phyloP scores from a whole-genome alignment of 2,113 vertebrate genomes.

The Pachyramphus minor region DNA sequence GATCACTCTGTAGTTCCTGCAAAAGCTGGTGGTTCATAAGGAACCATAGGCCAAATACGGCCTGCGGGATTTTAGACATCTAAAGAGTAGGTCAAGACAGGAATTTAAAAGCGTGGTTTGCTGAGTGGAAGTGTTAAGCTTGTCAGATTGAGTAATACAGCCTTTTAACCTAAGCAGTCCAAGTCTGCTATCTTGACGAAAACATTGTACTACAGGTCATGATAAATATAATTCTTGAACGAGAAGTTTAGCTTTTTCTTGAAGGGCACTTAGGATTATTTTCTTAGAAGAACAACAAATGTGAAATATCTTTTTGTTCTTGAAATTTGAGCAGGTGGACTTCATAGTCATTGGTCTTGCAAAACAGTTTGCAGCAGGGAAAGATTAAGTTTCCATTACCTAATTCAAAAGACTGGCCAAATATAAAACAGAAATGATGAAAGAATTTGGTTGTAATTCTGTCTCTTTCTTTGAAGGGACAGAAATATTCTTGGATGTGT shows the following conservation, averaged over 20 bases:
- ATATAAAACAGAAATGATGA: constrained; percentile 17
- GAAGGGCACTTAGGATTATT: background rate
- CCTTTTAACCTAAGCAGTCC: background rate
- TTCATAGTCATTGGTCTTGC: background rate
- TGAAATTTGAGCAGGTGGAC: constrained; percentile 12
- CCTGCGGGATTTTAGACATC: background rate
- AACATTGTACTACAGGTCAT: background rate
- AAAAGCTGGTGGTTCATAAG: background rate
- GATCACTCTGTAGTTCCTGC: background rate
- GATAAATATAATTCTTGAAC: background rate
- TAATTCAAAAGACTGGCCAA: constrained; percentile 58
- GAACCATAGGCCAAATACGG: background rate
- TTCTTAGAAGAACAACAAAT: background rate
- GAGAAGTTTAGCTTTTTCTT: background rate
- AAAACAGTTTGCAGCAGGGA: constrained; percentile 37
- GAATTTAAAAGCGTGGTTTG: background rate
- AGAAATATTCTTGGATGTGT: constrained; percentile 50
- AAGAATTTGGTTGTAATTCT: constrained; percentile 30
- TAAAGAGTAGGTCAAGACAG: background rate
- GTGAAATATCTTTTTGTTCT: background rate
- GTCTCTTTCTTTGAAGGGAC: constrained; percentile 32
- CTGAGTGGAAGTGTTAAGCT: background rate
- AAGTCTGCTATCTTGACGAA: background rate
- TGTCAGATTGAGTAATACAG: background rate
- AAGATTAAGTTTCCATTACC: constrained; percentile 65